Conservation (phyloP, 37 sponge, comb jelly and placozoan genomes). For the Aplysina aerophoba region DNA sequence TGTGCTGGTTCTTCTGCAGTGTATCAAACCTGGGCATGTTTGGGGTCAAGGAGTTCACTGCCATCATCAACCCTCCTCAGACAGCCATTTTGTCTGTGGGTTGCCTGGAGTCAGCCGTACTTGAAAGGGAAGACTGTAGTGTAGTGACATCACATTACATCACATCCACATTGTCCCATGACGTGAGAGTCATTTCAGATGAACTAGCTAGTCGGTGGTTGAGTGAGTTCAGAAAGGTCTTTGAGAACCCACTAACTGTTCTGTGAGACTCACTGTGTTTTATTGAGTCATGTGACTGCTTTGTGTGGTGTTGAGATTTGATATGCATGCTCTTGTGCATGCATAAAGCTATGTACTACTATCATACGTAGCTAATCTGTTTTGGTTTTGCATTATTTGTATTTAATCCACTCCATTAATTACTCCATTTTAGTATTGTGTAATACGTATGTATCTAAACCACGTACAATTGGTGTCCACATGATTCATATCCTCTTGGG, state of each 20-base stretch:
- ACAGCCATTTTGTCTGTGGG: constrained; percentile 35
- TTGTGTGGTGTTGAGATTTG: too few relatives aligned
- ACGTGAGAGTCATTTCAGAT: constrained; percentile 1
- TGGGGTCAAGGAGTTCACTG: constrained; percentile 21
- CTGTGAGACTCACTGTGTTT: too few relatives aligned
- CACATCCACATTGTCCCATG: neutral
- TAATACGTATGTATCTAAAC: too few relatives aligned
- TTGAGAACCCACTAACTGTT: constrained; percentile 2
- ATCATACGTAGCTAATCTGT: too few relatives aligned
- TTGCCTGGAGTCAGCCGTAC: neutral
- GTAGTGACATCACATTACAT: constrained; percentile 6
- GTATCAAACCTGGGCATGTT: constrained; percentile 34
- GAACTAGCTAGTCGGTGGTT: constrained; percentile 5
- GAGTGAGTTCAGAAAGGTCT: neutral
- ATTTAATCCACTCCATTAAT: too few relatives aligned
- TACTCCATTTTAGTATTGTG: too few relatives aligned
- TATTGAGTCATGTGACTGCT: too few relatives aligned
- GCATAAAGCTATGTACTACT: too few relatives aligned
- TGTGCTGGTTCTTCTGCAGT: neutral
- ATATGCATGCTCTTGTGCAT: too few relatives aligned
- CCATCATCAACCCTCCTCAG: constrained; percentile 37
- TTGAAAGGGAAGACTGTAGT: neutral
- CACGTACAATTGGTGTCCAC: too few relatives aligned
- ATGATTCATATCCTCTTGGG: too few relatives aligned
- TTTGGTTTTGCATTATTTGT: too few relatives aligned